A percentile compares a stretch with the other conserved stretches of the same genome.
These are phyloP conservation scores for Oreochromis spilurus DNA, from an alignment of 2,113 vertebrate genomes.

Conservation along the genomic window DNA sequence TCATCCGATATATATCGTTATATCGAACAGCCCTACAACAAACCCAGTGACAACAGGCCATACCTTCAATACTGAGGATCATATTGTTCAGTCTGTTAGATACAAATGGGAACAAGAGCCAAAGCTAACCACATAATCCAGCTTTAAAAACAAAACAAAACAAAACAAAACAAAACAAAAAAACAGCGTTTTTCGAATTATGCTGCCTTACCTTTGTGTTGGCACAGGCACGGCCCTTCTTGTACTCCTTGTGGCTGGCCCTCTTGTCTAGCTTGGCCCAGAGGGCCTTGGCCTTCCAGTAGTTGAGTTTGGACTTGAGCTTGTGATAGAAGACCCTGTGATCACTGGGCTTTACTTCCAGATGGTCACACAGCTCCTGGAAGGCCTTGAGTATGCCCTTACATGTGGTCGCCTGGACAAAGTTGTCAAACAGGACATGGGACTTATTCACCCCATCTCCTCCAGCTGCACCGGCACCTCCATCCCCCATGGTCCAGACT, in stretches of 20 bases:
- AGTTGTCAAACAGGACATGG: slow-evolving; percentile 89
- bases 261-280: slow-evolving; percentile 97
- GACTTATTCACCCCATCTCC: slow-evolving; percentile 78
- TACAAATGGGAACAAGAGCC: background rate
- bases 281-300: slow-evolving; percentile 98
- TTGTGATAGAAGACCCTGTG: slow-evolving; percentile 94
- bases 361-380: slow-evolving; percentile 91
- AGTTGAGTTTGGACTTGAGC: slow-evolving; percentile 96
- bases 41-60: background rate
- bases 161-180: background rate
- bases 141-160: background rate
- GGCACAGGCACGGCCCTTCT: slow-evolving; percentile 90
- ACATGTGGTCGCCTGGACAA: slow-evolving; percentile 92
- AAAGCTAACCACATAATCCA: background rate
- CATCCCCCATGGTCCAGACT: slow-evolving; percentile 73
- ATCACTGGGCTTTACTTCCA: slow-evolving; percentile 89
- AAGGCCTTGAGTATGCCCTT: slow-evolving; percentile 96
- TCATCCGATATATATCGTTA: too few relatives aligned
- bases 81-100: background rate
- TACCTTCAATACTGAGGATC: background rate
- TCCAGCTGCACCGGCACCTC: slow-evolving; percentile 42
- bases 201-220: slow-evolving; percentile 83
- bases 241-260: slow-evolving; percentile 93
- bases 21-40: too few relatives aligned
- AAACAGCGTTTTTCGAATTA: background rate